Base-by-base conservation (phyloP, 2,797 vertebrate species). In the Halcyon smyrnensis region DNA sequence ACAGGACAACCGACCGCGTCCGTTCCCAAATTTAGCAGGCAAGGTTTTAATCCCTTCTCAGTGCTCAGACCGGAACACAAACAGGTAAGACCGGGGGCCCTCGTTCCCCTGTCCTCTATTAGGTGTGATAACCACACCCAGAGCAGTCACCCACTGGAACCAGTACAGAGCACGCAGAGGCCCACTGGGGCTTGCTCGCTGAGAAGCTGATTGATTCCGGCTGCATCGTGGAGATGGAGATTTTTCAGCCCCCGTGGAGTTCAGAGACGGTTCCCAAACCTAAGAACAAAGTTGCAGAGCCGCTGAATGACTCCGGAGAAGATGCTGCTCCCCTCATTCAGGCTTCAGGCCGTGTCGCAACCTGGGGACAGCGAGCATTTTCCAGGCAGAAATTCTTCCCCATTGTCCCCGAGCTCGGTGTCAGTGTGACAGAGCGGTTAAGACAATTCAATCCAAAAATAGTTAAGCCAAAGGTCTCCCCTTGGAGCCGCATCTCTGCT, bases 401-500 rank as follows among this genome's bases (percentile, higher is more conserved):
- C 57, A 87, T 93, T 95, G 90, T 95, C 76, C 79, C 69, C 82
- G 84, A 0, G 8, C 45, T 71, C 71, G 18, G 41, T 83, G 90
- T 87, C 90, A 80, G 71, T 4, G 0, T 48, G 84, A 90, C 50
- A 68, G 57, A 93, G 50, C 71, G 81, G 76, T 70, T 53, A 50
- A 92, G 59, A 93, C 46, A 89, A 94, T 93, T 89, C 94, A 85
- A 84, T 85, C 45, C 70, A 90, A 87, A 94, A 87, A 18, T 12
- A 92, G 75, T 77, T 71, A 89, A 97, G 89, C 59, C 95, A 94
- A 96, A 96, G 95, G 82, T 94, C 90, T 92, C 16, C 27, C 68
- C 32, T 34, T 92, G 93, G 68, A 94, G 95, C 93, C 41, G 1
- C 8, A 32, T 92, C 89, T 85, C 95, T 94, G 95, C 82, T 95